phyloP scores from a whole-genome alignment of 2,113 vertebrate genomes.

The Ptychochromis oligacanthus region DNA sequence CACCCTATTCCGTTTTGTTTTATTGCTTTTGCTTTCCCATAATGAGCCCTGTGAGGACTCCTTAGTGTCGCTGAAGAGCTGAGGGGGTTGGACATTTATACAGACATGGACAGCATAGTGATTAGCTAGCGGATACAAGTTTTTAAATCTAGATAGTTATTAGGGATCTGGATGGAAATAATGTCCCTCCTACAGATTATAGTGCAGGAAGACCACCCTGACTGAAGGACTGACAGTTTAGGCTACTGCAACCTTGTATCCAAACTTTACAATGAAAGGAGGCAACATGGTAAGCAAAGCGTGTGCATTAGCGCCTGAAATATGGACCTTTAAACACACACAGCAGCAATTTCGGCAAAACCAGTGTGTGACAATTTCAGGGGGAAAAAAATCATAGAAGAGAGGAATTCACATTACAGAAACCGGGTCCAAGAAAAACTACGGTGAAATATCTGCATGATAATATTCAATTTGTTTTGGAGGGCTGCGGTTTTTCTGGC shows the following conservation, averaged over 20 bases:
- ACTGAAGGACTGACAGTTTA: slow-evolving; percentile 42
- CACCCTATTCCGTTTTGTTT: slow-evolving; percentile 48
- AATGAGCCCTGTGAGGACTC: slow-evolving; percentile 23
- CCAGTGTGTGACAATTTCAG: slow-evolving; percentile 38
- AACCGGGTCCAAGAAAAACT: slow-evolving; percentile 59
- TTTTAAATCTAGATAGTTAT: slow-evolving; percentile 22
- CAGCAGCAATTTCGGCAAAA: slow-evolving; percentile 35
- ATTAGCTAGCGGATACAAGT: slow-evolving; percentile 24
- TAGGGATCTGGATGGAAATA: slow-evolving; percentile 31
- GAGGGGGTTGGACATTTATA: neutral
- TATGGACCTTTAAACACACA: slow-evolving; percentile 26
- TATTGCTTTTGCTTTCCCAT: slow-evolving; percentile 26
- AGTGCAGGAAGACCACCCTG: slow-evolving; percentile 50
- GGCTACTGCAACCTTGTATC: slow-evolving; percentile 46
- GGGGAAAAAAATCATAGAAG: slow-evolving; percentile 31
- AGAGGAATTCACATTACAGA: slow-evolving; percentile 59
- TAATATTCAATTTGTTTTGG: slow-evolving; percentile 69
- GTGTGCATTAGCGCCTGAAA: slow-evolving; percentile 20
- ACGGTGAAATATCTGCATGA: slow-evolving; percentile 57
- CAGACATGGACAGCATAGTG: slow-evolving; percentile 20
- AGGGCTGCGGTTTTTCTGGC: slow-evolving; percentile 52
- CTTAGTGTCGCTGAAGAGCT: neutral
- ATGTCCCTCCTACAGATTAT: slow-evolving; percentile 34
- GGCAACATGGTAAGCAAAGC: neutral
- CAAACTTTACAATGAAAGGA: slow-evolving; percentile 45